Evolutionary conservation across 1,140 invertebrate species (phyloP).

Genomic region (Solenopsis fugax): DNA sequence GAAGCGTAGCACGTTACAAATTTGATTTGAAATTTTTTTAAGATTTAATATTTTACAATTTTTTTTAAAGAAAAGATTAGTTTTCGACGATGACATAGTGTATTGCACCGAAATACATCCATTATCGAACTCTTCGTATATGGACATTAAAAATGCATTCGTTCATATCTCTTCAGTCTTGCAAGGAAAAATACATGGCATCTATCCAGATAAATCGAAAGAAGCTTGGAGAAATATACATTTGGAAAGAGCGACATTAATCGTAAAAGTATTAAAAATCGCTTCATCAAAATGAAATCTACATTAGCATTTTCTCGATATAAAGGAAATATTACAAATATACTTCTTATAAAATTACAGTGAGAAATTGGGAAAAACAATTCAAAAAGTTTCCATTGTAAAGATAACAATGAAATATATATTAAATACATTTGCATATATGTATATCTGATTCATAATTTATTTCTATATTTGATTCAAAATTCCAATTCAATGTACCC

Average conservation of each 20-base stretch:
- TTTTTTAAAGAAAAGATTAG: slow-evolving; percentile 13
- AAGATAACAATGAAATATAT: not conserved
- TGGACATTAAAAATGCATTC: slow-evolving; percentile 54
- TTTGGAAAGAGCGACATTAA: not conserved
- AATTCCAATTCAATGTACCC: not conserved
- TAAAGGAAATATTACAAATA: slow-evolving; percentile 1
- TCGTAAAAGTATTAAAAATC: not conserved
- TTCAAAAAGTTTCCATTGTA: not conserved
- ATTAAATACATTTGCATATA: not conserved
- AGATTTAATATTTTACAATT: not conserved
- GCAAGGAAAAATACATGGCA: slow-evolving; percentile 16
- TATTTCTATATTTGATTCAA: not conserved
- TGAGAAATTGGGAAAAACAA: not conserved
- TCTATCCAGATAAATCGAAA: slow-evolving; percentile 37
- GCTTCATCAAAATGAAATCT: slow-evolving; percentile 1
- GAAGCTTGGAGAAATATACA: not conserved
- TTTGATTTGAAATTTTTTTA: not conserved
- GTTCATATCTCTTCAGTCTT: slow-evolving; percentile 34
- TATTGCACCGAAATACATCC: slow-evolving; percentile 4
- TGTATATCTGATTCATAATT: not conserved
- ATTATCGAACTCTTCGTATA: slow-evolving; percentile 29
- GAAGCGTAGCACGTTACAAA: not conserved
- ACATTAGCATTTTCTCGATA: not conserved
- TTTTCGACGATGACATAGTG: slow-evolving; percentile 16
- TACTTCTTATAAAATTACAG: not conserved